Percentiles rank a stretch among this genome's conserved stretches.
phyloP scores from a whole-genome alignment of 2,113 vertebrate genomes.

The Ictalurus punctatus region DNA sequence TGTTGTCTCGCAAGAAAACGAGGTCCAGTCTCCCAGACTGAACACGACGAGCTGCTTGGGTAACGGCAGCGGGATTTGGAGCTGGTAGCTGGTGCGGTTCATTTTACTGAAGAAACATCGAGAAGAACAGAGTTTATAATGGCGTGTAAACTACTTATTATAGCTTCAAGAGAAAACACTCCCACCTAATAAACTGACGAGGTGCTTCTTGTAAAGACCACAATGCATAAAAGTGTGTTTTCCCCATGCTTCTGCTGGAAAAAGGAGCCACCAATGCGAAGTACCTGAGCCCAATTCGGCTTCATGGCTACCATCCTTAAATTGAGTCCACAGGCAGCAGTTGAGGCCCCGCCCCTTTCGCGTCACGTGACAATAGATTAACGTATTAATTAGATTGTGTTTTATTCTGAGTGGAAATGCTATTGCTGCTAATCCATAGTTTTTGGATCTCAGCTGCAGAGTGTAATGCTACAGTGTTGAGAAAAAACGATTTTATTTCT shows the following conservation, averaged over 20 bases:
- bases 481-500: background rate
- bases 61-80: slow-evolving; percentile 78
- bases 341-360: background rate
- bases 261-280: background rate
- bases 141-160: background rate
- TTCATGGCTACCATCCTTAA: background rate
- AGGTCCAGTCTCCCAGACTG: slow-evolving; percentile 81
- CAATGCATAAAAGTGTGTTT: slow-evolving; percentile 73
- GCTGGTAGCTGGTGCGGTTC: slow-evolving; percentile 74
- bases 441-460: background rate
- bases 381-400: background rate
- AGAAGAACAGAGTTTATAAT: background rate
- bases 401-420: background rate
- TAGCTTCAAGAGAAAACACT: background rate
- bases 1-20: slow-evolving; percentile 61
- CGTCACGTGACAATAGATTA: background rate
- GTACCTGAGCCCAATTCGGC: background rate
- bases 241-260: slow-evolving; percentile 59
- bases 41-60: slow-evolving; percentile 82
- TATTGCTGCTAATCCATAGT: background rate
- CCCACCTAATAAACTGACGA: slow-evolving; percentile 73
- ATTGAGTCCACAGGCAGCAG: background rate
- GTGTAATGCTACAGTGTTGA: background rate
- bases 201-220: slow-evolving; percentile 78
- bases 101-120: slow-evolving; percentile 68